These are phyloP conservation scores for Rhimphoctona megacephalus DNA, from an alignment of 2,888 invertebrate species.

Conservation along the genomic window DNA sequence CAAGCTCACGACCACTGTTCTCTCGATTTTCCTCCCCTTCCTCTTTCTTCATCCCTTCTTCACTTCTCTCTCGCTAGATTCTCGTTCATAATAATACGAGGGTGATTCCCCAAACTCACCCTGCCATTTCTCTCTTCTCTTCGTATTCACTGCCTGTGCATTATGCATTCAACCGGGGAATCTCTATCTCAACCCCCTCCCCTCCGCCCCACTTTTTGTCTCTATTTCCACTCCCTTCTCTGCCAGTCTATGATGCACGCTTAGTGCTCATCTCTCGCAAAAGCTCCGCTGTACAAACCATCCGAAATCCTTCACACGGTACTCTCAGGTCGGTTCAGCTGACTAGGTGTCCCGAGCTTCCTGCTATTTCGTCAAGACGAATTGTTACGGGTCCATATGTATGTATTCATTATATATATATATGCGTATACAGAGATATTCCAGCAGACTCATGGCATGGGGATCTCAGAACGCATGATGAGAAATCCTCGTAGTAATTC, in stretches of 20 bases:
- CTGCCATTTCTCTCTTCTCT: slow-evolving; percentile 61
- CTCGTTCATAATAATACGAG: slow-evolving; percentile 72
- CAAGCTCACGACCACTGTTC: slow-evolving; percentile 73
- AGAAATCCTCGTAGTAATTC: slow-evolving; percentile 27
- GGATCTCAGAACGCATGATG: slow-evolving; percentile 14
- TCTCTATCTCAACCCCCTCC: slow-evolving; percentile 40
- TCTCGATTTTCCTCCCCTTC: slow-evolving; percentile 40
- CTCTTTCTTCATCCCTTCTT: slow-evolving; percentile 44
- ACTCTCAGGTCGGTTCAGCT: slow-evolving; percentile 30
- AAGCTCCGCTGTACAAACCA: slow-evolving; percentile 41
- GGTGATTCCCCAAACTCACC: slow-evolving; percentile 54
- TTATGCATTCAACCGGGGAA: slow-evolving; percentile 63
- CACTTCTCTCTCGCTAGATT: slow-evolving; percentile 47
- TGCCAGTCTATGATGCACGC: slow-evolving; percentile 40
- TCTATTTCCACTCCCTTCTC: neutral
- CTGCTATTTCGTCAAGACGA: slow-evolving; percentile 58
- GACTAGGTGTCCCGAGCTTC: slow-evolving; percentile 39
- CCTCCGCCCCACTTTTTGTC: neutral
- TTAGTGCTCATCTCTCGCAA: slow-evolving; percentile 47
- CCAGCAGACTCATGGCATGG: slow-evolving; percentile 4
- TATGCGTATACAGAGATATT: neutral
- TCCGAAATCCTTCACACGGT: slow-evolving; percentile 40
- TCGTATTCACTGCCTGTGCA: slow-evolving; percentile 70
- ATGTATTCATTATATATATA: slow-evolving; percentile 5
- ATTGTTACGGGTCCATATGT: slow-evolving; percentile 26